Conservation (phyloP, 2,797 vertebrate genomes). For the Scolopax rusticola region DNA sequence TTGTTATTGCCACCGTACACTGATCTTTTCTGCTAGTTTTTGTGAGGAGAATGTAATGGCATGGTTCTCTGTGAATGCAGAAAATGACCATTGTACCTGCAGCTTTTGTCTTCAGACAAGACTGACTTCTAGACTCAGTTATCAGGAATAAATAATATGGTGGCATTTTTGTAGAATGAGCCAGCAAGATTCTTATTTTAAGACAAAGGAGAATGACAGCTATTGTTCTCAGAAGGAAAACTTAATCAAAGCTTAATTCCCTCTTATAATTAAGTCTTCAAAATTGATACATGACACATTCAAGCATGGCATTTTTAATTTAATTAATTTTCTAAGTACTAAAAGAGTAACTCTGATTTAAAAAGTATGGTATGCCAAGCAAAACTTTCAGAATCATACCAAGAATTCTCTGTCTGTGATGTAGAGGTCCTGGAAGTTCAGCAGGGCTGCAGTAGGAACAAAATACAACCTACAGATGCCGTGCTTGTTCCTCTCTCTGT, state of each 20-base stretch:
- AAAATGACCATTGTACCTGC: not conserved
- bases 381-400: not conserved
- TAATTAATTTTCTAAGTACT: slow-evolving; percentile 60
- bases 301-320: slow-evolving; percentile 52
- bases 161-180: not conserved
- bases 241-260: slow-evolving; percentile 67
- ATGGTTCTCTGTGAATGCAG: not conserved
- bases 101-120: not conserved
- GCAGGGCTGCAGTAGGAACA: rapidly evolving
- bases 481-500: not conserved
- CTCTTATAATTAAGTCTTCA: slow-evolving; percentile 66
- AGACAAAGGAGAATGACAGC: slow-evolving; percentile 34
- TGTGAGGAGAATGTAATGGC: not conserved
- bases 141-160: slow-evolving; percentile 8
- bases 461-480: not conserved
- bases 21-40: not conserved
- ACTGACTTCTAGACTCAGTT: not conserved
- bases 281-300: slow-evolving; percentile 58
- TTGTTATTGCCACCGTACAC: not conserved
- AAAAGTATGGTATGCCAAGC: not conserved
- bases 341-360: not conserved
- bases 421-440: not conserved
- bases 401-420: not conserved
- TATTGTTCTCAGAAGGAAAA: slow-evolving; percentile 55
- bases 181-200: slow-evolving; percentile 27